These are phyloP conservation scores for Carassius carassius DNA, from an alignment of 2,113 vertebrate species.

Conservation along the genomic window DNA sequence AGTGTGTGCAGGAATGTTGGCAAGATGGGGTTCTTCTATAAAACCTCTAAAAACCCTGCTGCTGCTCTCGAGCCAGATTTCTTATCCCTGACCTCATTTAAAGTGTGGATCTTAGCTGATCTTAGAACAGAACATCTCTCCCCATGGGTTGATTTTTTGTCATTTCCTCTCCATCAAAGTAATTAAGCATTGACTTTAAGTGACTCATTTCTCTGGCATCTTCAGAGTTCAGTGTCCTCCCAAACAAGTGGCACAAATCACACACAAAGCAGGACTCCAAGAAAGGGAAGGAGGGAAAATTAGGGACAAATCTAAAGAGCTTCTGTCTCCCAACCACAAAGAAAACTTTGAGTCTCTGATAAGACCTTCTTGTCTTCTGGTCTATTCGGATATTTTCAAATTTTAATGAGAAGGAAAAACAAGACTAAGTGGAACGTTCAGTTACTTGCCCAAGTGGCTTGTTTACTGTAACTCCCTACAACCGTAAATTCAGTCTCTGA, in stretches of 20 bases:
- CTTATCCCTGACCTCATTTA: not conserved
- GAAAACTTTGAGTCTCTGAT: slow-evolving; percentile 7
- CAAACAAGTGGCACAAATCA: slow-evolving; percentile 22
- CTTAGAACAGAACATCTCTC: not conserved
- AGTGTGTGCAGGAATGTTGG: not conserved
- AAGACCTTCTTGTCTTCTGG: not conserved
- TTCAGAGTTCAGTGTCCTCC: not conserved
- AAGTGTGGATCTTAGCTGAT: not conserved
- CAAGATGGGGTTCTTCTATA: slow-evolving; percentile 3
- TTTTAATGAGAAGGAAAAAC: slow-evolving; percentile 9
- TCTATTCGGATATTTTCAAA: not conserved
- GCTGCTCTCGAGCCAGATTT: not conserved
- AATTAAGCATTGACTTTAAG: not conserved
- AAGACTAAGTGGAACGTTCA: slow-evolving; percentile 11
- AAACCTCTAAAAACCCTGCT: not conserved
- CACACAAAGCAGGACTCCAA: slow-evolving; percentile 25
- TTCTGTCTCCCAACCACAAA: slow-evolving; percentile 25
- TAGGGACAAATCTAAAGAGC: slow-evolving; percentile 15
- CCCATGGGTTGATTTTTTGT: not conserved
- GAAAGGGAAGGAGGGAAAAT: slow-evolving; percentile 12
- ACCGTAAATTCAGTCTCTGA: not conserved
- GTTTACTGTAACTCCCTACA: not conserved
- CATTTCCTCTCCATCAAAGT: slow-evolving; percentile 10
- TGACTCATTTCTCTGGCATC: slow-evolving; percentile 46
- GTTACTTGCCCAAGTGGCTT: not conserved